Evolutionary conservation across 30 jellyfish, hydroid and myxozoan species (phyloP).

Genomic region (Rhopilema esculentum): DNA sequence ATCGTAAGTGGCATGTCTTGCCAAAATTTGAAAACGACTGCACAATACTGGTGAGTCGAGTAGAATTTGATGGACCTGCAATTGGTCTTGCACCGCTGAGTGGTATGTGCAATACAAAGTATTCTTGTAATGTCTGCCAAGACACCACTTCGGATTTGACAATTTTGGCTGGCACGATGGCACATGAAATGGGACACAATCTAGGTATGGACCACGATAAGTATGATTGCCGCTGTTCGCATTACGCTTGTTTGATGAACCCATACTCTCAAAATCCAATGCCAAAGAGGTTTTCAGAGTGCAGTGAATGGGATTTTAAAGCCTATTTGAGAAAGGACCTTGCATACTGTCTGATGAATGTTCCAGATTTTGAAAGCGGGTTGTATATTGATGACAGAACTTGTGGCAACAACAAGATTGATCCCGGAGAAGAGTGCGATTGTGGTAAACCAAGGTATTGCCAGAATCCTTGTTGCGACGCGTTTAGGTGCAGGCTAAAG

Average conservation of each 20-base stretch:
- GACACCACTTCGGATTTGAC: constrained; percentile 48
- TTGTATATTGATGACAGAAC: background rate
- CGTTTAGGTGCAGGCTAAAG: constrained; percentile 9
- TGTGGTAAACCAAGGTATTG: constrained; percentile 31
- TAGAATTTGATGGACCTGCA: constrained; percentile 40
- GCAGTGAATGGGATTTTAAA: constrained; percentile 50
- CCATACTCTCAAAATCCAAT: constrained; percentile 48
- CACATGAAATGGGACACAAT: constrained; percentile 86
- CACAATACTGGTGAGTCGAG: constrained; percentile 68
- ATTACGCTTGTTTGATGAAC: constrained; percentile 38
- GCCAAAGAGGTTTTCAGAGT: constrained; percentile 63
- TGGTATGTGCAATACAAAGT: constrained; percentile 59
- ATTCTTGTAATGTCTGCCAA: constrained; percentile 72
- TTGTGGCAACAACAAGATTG: constrained; percentile 29
- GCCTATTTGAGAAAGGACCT: constrained; percentile 1
- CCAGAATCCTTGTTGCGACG: constrained; percentile 10
- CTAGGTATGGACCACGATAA: constrained; percentile 81
- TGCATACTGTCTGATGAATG: constrained; percentile 25
- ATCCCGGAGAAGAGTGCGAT: constrained; percentile 44
- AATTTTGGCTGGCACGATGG: constrained; percentile 60
- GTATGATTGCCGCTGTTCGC: constrained; percentile 43
- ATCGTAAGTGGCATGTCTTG: constrained; percentile 25
- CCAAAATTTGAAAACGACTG: constrained; percentile 52
- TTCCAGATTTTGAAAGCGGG: background rate
- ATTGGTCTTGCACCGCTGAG: constrained; percentile 73